These are phyloP conservation scores for Chaenodraco wilsoni DNA, from an alignment of 2,797 vertebrate genomes.

Conservation along the genomic window DNA sequence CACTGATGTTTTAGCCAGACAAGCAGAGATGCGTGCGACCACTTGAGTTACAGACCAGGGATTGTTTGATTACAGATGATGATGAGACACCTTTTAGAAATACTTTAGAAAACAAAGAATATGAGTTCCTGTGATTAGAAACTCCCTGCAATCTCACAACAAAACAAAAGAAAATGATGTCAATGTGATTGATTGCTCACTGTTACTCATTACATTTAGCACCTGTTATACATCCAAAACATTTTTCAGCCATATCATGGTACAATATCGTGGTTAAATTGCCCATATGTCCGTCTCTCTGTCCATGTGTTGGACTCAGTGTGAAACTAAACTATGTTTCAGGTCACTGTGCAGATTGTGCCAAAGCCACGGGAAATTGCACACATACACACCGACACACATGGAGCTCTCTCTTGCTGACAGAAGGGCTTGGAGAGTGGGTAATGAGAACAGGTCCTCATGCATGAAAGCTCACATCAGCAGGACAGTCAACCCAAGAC, in stretches of 20 bases:
- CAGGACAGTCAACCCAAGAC: constrained; percentile 24
- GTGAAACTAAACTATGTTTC: constrained; percentile 77
- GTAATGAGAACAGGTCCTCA: constrained; percentile 78
- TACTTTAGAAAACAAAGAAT: background rate
- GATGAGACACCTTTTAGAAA: background rate
- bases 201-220: constrained; percentile 10
- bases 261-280: constrained; percentile 58
- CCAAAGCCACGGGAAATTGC: constrained; percentile 57
- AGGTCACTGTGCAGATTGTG: constrained; percentile 70
- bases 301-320: constrained; percentile 71
- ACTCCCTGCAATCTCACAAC: background rate
- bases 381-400: constrained; percentile 31
- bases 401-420: constrained; percentile 59
- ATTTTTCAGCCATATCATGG: constrained; percentile 21
- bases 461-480: constrained; percentile 75
- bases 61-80: background rate
- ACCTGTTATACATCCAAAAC: constrained; percentile 36
- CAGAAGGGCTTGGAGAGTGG: constrained; percentile 71
- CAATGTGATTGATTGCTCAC: constrained; percentile 3
- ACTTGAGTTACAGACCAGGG: too few relatives aligned
- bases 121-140: background rate
- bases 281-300: constrained; percentile 68
- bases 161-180: background rate
- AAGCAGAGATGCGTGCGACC: too few relatives aligned
- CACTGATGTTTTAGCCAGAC: too few relatives aligned